Evolutionary conservation across 1,140 invertebrate genomes (phyloP).

Genomic region (Orchesella cincta): DNA sequence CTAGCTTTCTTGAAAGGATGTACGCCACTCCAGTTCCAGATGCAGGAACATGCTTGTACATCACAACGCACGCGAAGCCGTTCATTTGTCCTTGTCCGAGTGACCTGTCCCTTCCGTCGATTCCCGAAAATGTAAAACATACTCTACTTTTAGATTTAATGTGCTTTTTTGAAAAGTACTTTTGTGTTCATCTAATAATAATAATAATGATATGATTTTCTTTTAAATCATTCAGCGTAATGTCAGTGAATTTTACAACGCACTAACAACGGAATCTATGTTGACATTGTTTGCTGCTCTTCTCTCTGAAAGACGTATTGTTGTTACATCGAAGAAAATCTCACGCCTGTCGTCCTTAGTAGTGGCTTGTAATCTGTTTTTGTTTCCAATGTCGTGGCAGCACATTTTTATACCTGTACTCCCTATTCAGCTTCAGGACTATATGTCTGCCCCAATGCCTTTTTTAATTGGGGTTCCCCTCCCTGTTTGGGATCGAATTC

Average conservation of each 20-base stretch:
- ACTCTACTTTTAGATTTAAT: too few species aligned
- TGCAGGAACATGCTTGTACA: slow-evolving; percentile 60
- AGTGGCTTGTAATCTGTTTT: slow-evolving; percentile 86
- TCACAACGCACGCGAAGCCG: slow-evolving; percentile 59
- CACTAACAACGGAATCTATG: slow-evolving; percentile 88
- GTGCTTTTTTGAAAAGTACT: slow-evolving; percentile 31
- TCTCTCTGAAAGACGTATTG: slow-evolving; percentile 86
- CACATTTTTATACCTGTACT: slow-evolving; percentile 95
- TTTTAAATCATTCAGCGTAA: slow-evolving; percentile 83
- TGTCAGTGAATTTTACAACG: slow-evolving; percentile 93
- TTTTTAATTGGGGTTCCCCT: slow-evolving; percentile 90
- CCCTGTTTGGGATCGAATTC: slow-evolving; percentile 73
- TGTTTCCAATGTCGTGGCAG: slow-evolving; percentile 98
- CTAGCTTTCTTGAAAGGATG: slow-evolving; percentile 67
- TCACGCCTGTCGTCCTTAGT: slow-evolving; percentile 87
- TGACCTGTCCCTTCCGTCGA: slow-evolving; percentile 79
- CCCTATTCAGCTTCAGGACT: slow-evolving; percentile 82
- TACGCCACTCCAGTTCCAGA: slow-evolving; percentile 67
- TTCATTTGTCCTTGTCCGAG: slow-evolving; percentile 77
- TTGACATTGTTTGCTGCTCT: slow-evolving; percentile 90
- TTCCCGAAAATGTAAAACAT: slow-evolving; percentile 90
- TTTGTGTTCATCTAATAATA: neutral
- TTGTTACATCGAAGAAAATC: slow-evolving; percentile 83
- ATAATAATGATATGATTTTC: slow-evolving; percentile 36
- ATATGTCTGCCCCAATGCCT: slow-evolving; percentile 90